Evolutionary conservation across 2,888 invertebrate species (phyloP), one percentile per base, ranked within the genome.

Genomic region (Dinocampus coccinellae): DNA sequence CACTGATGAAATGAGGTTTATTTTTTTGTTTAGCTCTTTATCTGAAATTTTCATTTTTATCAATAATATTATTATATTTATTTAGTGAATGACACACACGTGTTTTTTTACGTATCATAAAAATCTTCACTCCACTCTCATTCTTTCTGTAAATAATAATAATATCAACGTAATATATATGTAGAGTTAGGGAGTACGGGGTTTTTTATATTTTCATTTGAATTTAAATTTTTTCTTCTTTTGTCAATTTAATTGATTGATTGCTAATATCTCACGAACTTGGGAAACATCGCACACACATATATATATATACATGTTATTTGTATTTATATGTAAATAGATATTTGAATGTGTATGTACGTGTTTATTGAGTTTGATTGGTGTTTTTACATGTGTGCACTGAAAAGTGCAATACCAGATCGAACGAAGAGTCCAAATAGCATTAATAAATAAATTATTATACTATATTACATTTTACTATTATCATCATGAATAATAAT

Each of bases 181-280:
- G 16, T 16, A 47, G 47, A n/a, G 16, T 7, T 47, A 16, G 47
- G 16, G 47, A 7, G 6, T 1, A 47, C 6, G 20, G 47, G 47
- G 3, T 20, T 20, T 20, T 7, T 3, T 47, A n/a, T n/a, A n/a
- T n/a, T 47, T 1, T 36, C 36, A 9, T 10, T 3, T 39, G 29
- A 13, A n/a, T 47, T 16, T 47, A 3, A 4, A n/a, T 3, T 39
- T 11, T 3, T 39, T 39, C 39, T 0, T 26, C 26, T 10, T 20
- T 24, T 26, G 16, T 47, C n/a, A 33, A 20, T 61, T 22, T n/a
- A 34, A 65, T 13, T 39, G 3, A 70, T 65, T 70, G 58, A 57
- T 70, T 65, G 63, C 70, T 70, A 53, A 63, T 47, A 29, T n/a
- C 24, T 69, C 53, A 55, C 62, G 62, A 39, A 34, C 39, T 29